Base-by-base conservation (phyloP, 2,797 vertebrate species). In the Parauchenoglanis ngamensis region DNA sequence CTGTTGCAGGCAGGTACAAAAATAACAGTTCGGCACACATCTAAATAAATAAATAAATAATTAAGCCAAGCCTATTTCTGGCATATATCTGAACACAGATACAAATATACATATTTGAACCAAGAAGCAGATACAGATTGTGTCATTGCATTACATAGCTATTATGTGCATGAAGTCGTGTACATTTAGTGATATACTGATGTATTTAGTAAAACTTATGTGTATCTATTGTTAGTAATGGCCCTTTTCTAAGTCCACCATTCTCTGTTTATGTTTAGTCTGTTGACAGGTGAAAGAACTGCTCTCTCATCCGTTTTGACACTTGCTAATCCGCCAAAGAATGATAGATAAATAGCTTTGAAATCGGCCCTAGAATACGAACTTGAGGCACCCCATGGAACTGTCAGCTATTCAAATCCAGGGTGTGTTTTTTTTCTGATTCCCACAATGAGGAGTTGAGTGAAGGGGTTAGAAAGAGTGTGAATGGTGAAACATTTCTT, bases 321-420 rank as follows among this genome's bases (percentile, higher is more conserved):
- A 95, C 94, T 93, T 93, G 88, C 93, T 96, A 96, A 97, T 96
- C 92, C 92, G 93, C 93, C 92, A 92, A 95, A 95, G 95, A 96
- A 96, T 93, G 91, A 87, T 85, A 95, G 94, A 96, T 95, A 93
- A 95, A 91, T 90, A 87, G 87, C 90, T 94, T 94, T 95, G 89
- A 94, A 94, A 92, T 86, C 84, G 92, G 90, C 88, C 92, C 91
- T 93, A 92, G 90, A 94, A 92, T 92, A 91, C 92, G 91, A 88
- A 94, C 92, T 81, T 88, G 90, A 92, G 91, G 91, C 90, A 88
- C 92, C 92, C 89, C 90, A 91, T 92, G 63, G 57, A 83, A 57
- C 78, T 84, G 75, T 87, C 89, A 77, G 57, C 78, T 46, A 25
- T 76, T 49, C 40, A 87, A 79, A 83, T 85, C 65, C 83, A 76